phyloP scores from a whole-genome alignment of 2,797 vertebrate genomes.

The Typhlichthys eigenmanni region DNA sequence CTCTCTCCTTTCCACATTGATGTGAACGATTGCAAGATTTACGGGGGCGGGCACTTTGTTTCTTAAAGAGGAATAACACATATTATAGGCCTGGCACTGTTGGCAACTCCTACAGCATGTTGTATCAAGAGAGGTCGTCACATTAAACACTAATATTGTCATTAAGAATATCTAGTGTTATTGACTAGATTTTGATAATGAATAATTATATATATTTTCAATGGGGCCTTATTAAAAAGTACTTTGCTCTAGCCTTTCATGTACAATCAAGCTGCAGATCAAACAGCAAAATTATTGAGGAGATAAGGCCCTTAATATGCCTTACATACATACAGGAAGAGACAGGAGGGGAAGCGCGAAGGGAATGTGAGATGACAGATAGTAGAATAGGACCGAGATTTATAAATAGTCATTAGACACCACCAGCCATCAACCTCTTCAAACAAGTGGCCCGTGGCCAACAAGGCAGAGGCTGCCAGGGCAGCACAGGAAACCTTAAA shows the following conservation, averaged over 20 bases:
- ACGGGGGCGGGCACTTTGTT: slow-evolving; percentile 37
- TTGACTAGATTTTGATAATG: too few species aligned
- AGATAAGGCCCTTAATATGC: slow-evolving; percentile 30
- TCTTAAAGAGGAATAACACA: slow-evolving; percentile 39
- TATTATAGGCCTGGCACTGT: slow-evolving; percentile 13
- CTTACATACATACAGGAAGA: slow-evolving; percentile 20
- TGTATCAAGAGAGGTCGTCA: too few species aligned
- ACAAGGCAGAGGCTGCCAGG: slow-evolving; percentile 46
- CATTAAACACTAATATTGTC: too few species aligned
- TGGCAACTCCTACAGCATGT: not conserved
- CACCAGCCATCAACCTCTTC: slow-evolving; percentile 34
- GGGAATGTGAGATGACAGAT: slow-evolving; percentile 34
- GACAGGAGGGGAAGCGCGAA: slow-evolving; percentile 19
- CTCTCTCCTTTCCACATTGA: slow-evolving; percentile 53
- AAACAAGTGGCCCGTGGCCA: slow-evolving; percentile 56
- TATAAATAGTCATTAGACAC: slow-evolving; percentile 72
- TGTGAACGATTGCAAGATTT: slow-evolving; percentile 50
- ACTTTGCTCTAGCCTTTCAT: too few species aligned
- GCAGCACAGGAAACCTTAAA: slow-evolving; percentile 45
- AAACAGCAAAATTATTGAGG: slow-evolving; percentile 17
- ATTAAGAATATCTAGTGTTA: too few species aligned
- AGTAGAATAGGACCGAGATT: slow-evolving; percentile 38
- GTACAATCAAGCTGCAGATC: too few species aligned
- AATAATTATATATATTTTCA: too few species aligned
- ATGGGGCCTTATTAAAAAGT: too few species aligned